Percentiles rank a stretch among this genome's conserved stretches.
Evolutionary conservation across 2,888 invertebrate species (phyloP).

Genomic region (Lithophane leautieri): DNA sequence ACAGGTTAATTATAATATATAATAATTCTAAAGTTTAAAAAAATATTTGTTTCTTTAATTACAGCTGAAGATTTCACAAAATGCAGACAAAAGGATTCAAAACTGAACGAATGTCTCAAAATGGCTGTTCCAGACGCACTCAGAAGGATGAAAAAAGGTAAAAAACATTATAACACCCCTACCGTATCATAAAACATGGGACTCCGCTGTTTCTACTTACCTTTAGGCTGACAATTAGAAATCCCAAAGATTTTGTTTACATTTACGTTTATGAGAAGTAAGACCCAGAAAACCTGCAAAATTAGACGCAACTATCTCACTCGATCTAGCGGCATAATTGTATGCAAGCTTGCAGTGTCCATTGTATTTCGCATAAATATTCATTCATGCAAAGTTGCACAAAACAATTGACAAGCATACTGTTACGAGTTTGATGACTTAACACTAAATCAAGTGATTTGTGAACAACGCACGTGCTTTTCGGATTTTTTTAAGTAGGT

Average conservation of each 20-base stretch:
- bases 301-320: not conserved
- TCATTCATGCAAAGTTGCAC: constrained; percentile 30
- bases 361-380: constrained; percentile 2
- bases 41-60: constrained; percentile 61
- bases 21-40: not conserved
- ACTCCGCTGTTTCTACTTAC: not conserved
- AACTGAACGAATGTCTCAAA: constrained; percentile 91
- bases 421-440: constrained; percentile 39
- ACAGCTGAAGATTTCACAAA: constrained; percentile 90
- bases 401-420: constrained; percentile 16
- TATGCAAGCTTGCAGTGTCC: not conserved
- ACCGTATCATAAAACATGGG: not conserved
- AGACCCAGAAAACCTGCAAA: not conserved
- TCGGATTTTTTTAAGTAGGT: constrained; percentile 10
- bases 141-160: constrained; percentile 90
- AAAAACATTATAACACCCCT: not conserved
- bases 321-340: not conserved
- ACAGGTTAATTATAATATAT: not conserved
- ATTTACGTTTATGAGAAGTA: not conserved
- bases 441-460: constrained; percentile 27
- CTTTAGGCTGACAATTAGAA: not conserved
- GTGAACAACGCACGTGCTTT: constrained; percentile 39
- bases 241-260: not conserved
- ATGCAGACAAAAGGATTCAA: constrained; percentile 89
- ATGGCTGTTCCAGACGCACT: constrained; percentile 90